Base-by-base conservation (phyloP, 2,113 vertebrate species). In the Psephotus haematonotus region DNA sequence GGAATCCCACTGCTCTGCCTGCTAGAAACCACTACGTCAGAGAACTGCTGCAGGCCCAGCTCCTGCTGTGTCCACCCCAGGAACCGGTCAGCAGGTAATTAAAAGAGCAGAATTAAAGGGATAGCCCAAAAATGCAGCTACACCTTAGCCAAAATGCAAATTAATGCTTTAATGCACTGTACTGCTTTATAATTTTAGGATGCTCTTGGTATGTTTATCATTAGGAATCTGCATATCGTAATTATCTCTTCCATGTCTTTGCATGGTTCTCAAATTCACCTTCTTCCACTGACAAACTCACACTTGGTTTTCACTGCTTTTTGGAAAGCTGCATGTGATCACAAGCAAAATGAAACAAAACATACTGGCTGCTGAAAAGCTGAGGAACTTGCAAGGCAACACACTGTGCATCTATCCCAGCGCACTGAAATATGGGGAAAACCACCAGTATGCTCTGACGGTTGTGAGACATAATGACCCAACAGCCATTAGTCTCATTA, bases 81-180 rank as follows among this genome's bases (percentile, higher is more conserved):
- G 87, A 95, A 81, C 79, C 2, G 10, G 88, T 83, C 91, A 94
- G 78, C 64, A 86, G 65, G 84, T 88, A 95, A 97, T 97, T 95
- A 96, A 91, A 90, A 94, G 79, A 71, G 60, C 43, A 19, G 62
- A 94, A 94, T 96, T 96, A 96, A 94, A 96, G 67, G 81, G 65
- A 85, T 35, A 88, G 82, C 37, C 71, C 50, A 94, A 95, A 96
- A 94, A 94, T 39, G 68, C 84, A 94, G 87, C 55, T 94, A 82
- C 22, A 10, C 82, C 91, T 83, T 65, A 81, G 78, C 39, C 60
- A 97, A 97, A 90, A 92, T 77, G 68, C 89, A 95, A 95, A 94
- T 93, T 35, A 74, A 77, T 55, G 71, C 46, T 89, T 82, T 91
- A 96, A 83, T 74, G 53, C 62, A 82, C 16, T 27, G 79, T 35